Conservation (phyloP, 92 coral and sea anemone genomes). For the Pocillopora meandrina region DNA sequence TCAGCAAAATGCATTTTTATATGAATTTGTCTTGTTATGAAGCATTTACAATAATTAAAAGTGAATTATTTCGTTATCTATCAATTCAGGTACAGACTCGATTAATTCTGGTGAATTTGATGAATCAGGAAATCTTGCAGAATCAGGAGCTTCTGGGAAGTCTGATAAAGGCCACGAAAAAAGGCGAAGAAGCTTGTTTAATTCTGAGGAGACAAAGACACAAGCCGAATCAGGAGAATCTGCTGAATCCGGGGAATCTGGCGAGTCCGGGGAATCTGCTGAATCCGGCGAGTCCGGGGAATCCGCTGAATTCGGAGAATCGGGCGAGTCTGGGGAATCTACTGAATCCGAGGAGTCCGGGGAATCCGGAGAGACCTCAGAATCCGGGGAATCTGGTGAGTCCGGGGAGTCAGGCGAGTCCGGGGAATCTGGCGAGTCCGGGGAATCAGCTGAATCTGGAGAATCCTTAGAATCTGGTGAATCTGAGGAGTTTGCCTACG, state of each 20-base stretch:
- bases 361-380: not conserved
- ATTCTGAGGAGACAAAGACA: conserved; percentile 21
- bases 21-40: not conserved
- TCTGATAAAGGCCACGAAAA: conserved; percentile 29
- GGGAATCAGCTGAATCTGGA: not conserved
- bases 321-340: conserved; percentile 19
- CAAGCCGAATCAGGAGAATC: conserved; percentile 33
- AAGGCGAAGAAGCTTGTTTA: conserved; percentile 21
- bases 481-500: not conserved
- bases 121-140: conserved; percentile 29
- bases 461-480: conserved; percentile 10
- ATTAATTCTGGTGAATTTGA: conserved; percentile 41
- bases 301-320: conserved; percentile 6
- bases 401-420: conserved; percentile 10
- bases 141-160: conserved; percentile 33
- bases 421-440: conserved; percentile 13
- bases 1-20: too few relatives aligned
- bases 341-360: conserved; percentile 25
- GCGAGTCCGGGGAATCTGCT: conserved; percentile 38
- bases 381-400: conserved; percentile 16
- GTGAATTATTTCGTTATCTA: not conserved
- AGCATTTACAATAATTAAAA: not conserved
- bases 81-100: not conserved
- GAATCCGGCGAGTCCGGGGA: conserved; percentile 27
- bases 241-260: conserved; percentile 32